These are phyloP conservation scores for Xiphydria camelus DNA, from an alignment of 2,888 invertebrate species.

Conservation along the genomic window DNA sequence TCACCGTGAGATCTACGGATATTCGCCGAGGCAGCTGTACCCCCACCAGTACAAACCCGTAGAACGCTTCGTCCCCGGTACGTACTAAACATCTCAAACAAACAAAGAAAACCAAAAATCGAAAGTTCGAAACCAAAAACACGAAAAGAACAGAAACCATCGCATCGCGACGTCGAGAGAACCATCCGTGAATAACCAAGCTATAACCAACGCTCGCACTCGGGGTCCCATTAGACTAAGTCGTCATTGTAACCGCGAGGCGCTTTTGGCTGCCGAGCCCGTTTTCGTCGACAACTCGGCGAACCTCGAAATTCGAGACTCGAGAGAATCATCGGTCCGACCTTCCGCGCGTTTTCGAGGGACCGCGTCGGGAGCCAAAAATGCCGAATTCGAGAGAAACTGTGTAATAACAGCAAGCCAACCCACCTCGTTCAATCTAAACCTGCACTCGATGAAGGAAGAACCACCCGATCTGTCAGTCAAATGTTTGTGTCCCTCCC, in stretches of 20 bases:
- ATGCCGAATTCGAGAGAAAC: conserved; percentile 15
- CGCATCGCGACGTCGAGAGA: conserved; percentile 15
- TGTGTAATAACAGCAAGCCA: no score
- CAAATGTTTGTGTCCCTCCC: background rate
- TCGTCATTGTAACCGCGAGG: conserved; percentile 22
- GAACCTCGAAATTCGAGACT: conserved; percentile 1
- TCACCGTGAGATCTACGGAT: conserved; percentile 87
- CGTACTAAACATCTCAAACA: conserved; percentile 60
- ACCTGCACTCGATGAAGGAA: conserved; percentile 1
- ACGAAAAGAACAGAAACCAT: conserved; percentile 8
- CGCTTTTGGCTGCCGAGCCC: conserved; percentile 36
- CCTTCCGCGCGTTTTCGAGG: conserved; percentile 5
- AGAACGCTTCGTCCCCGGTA: conserved; percentile 84
- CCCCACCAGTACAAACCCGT: conserved; percentile 80
- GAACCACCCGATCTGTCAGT: background rate
- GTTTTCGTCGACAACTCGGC: conserved; percentile 7
- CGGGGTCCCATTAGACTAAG: conserved; percentile 26
- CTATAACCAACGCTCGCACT: conserved; percentile 30
- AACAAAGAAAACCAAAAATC: conserved; percentile 17
- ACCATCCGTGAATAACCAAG: conserved; percentile 17
- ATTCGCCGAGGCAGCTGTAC: conserved; percentile 85
- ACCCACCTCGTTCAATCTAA: no score
- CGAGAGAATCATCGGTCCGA: background rate
- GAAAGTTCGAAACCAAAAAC: conserved; percentile 12
- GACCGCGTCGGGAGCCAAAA: conserved; percentile 37